A percentile compares a stretch with the other conserved stretches of the same genome.
Evolutionary conservation across 2,888 invertebrate species (phyloP).

Genomic region (Drosophila melanocephala): DNA sequence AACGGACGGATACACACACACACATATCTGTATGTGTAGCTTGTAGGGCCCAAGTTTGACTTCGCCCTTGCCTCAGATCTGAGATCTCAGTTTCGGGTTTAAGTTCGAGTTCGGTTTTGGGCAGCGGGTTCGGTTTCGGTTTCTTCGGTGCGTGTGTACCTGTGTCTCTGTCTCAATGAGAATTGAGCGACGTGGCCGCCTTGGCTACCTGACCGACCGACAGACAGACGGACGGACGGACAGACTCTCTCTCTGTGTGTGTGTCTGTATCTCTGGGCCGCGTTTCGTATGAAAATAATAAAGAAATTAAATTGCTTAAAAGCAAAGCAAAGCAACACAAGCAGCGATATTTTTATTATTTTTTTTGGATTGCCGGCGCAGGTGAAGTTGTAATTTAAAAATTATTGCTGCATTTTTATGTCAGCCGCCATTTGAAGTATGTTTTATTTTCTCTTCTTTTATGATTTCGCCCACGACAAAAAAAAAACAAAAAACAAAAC

Average conservation of each 20-base stretch:
- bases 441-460: slow-evolving; percentile 36
- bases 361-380: slow-evolving; percentile 25
- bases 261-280: slow-evolving; percentile 33
- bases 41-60: slow-evolving; percentile 37
- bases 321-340: slow-evolving; percentile 45
- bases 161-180: slow-evolving; percentile 62
- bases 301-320: slow-evolving; percentile 81
- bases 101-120: slow-evolving; percentile 8
- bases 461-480: slow-evolving; percentile 41
- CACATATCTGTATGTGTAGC: neutral
- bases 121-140: slow-evolving; percentile 27
- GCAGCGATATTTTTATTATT: slow-evolving; percentile 18
- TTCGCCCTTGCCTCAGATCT: slow-evolving; percentile 24
- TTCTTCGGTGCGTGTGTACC: slow-evolving; percentile 51
- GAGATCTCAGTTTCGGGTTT: slow-evolving; percentile 21
- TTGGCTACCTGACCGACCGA: slow-evolving; percentile 54
- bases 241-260: slow-evolving; percentile 12
- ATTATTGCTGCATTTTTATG: slow-evolving; percentile 64
- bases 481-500: neutral
- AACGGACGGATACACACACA: slow-evolving; percentile 39
- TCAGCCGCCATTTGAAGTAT: slow-evolving; percentile 42
- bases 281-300: slow-evolving; percentile 79
- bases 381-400: slow-evolving; percentile 58
- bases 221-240: neutral
- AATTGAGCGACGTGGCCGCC: slow-evolving; percentile 68